A percentile compares a stretch with the other conserved stretches of the same genome.
Evolutionary conservation across 37 sponge, comb jelly and placozoan species (phyloP).

Genomic region (Amphimedon queenslandica): DNA sequence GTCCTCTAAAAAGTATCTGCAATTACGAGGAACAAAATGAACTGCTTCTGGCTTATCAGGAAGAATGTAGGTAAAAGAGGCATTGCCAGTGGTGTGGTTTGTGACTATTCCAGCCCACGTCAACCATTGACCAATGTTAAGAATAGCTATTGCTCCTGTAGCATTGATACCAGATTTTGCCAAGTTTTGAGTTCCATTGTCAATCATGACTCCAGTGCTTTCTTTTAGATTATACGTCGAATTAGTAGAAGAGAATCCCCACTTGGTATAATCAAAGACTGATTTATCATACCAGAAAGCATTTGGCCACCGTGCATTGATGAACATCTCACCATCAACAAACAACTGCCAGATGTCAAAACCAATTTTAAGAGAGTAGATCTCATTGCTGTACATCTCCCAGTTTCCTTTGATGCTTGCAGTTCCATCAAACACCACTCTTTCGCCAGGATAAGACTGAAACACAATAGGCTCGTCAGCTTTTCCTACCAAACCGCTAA

Average conservation of each 20-base stretch:
- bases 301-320: constrained; percentile 25
- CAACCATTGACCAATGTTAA: constrained; percentile 46
- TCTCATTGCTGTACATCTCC: constrained; percentile 6
- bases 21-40: not conserved
- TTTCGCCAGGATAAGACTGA: constrained; percentile 16
- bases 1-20: constrained; percentile 49
- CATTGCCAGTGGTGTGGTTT: constrained; percentile 12
- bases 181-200: constrained; percentile 20
- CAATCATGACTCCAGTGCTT: constrained; percentile 22
- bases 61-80: constrained; percentile 16
- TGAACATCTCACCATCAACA: constrained; percentile 23
- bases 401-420: not conserved
- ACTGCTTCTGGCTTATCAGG: not conserved
- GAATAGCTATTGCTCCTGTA: constrained; percentile 44
- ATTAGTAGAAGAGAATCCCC: constrained; percentile 17
- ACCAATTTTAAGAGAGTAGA: constrained; percentile 1
- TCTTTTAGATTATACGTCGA: constrained; percentile 9
- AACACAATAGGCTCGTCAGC: constrained; percentile 5
- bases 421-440: constrained; percentile 17
- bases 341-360: constrained; percentile 20
- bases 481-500: constrained; percentile 6
- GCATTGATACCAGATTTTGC: constrained; percentile 4
- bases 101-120: constrained; percentile 28
- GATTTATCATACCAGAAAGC: constrained; percentile 14
- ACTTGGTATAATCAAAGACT: constrained; percentile 18